Percentiles rank a stretch among this genome's conserved stretches.
These are phyloP conservation scores for Timema podura DNA, from an alignment of 2,888 invertebrate genomes.

Conservation along the genomic window DNA sequence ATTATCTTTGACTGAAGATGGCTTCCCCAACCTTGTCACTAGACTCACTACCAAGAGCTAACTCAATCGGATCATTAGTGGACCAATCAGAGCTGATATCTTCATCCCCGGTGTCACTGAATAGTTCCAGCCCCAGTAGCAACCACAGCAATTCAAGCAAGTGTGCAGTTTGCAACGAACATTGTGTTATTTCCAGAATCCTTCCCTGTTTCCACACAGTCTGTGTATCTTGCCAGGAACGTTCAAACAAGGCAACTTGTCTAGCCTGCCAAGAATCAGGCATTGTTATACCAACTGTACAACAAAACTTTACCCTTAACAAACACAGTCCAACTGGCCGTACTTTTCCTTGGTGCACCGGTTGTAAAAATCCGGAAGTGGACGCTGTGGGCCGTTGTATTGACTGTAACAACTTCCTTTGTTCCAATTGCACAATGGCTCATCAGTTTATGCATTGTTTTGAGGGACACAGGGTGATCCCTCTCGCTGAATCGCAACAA, in stretches of 20 bases:
- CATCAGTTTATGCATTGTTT: constrained; percentile 99
- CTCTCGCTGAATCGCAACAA: constrained; percentile 41
- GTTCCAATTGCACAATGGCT: constrained; percentile 96
- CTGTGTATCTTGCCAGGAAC: constrained; percentile 77
- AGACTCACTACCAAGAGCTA: constrained; percentile 87
- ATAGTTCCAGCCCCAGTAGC: constrained; percentile 57
- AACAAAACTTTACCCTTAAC: not conserved
- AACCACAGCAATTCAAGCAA: constrained; percentile 25
- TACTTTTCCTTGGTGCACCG: constrained; percentile 74
- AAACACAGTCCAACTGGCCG: not conserved
- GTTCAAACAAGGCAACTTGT: constrained; percentile 70
- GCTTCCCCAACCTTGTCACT: constrained; percentile 89
- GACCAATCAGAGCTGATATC: constrained; percentile 75
- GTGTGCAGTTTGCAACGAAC: constrained; percentile 72
- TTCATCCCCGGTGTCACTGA: constrained; percentile 63
- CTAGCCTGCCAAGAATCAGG: constrained; percentile 60
- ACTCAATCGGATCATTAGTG: constrained; percentile 82
- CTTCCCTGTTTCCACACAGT: constrained; percentile 80
- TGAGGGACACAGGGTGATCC: constrained; percentile 87
- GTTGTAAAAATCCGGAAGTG: constrained; percentile 92
- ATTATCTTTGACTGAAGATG: constrained; percentile 89
- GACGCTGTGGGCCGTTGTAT: constrained; percentile 94
- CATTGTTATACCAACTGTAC: constrained; percentile 33
- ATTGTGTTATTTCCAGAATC: constrained; percentile 68
- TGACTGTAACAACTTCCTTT: constrained; percentile 94